Evolutionary conservation across 2,797 vertebrate genomes (phyloP).

Genomic region (Manis javanica): DNA sequence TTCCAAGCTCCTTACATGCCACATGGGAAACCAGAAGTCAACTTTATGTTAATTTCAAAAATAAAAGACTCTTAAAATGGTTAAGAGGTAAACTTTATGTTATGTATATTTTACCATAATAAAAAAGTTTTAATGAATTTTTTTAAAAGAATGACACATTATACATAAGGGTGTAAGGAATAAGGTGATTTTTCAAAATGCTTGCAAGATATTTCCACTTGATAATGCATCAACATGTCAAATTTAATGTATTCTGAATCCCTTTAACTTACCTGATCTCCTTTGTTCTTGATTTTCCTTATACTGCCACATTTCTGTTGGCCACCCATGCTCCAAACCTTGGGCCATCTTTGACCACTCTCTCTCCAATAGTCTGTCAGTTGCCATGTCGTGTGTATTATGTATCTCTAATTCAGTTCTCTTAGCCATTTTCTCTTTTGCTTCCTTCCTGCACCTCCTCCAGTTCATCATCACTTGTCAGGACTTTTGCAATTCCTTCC

Average conservation of each 20-base stretch:
- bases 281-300: neutral
- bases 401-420: neutral
- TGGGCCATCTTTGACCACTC: neutral
- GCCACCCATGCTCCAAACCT: neutral
- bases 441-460: neutral
- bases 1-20: neutral
- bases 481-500: neutral
- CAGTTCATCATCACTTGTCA: neutral
- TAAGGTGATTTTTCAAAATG: slow-evolving; percentile 30
- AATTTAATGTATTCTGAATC: neutral
- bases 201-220: neutral
- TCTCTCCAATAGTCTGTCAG: neutral
- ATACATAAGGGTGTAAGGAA: slow-evolving; percentile 23
- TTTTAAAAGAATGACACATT: neutral
- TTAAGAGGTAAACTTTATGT: neutral
- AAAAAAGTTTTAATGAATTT: neutral
- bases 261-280: neutral
- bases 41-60: neutral
- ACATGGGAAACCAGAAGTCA: neutral
- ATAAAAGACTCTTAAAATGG: neutral
- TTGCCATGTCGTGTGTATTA: neutral
- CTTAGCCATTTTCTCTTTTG: neutral
- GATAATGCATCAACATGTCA: neutral
- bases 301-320: neutral
- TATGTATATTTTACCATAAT: neutral